These are phyloP conservation scores for Limnodromus scolopaceus DNA, from an alignment of 2,797 vertebrate genomes.

Conservation along the genomic window DNA sequence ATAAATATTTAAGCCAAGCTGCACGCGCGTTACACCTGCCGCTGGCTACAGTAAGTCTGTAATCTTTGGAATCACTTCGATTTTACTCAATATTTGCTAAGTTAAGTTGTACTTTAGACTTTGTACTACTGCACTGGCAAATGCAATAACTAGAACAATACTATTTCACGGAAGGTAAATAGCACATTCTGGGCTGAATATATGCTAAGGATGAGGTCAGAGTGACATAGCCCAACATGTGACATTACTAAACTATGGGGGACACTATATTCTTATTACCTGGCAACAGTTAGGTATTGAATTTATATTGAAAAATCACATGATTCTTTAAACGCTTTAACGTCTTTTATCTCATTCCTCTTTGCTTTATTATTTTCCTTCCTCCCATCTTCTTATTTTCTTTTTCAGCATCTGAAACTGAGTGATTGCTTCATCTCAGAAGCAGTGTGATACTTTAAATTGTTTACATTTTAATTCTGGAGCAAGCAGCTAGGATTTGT, in stretches of 20 bases:
- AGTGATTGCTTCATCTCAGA: background rate
- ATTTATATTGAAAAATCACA: background rate
- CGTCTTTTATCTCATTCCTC: background rate
- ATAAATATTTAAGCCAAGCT: constrained; percentile 6
- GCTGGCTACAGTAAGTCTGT: background rate
- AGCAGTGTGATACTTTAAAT: background rate
- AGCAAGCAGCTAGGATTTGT: background rate
- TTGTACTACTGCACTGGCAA: background rate
- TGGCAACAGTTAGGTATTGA: background rate
- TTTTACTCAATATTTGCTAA: constrained; percentile 54
- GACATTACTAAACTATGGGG: background rate
- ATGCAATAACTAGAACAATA: background rate
- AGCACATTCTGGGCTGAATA: background rate
- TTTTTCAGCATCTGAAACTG: background rate
- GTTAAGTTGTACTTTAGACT: background rate
- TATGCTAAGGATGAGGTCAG: background rate
- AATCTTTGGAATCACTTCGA: constrained; percentile 16
- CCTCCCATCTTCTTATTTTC: background rate
- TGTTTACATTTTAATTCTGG: constrained; percentile 11
- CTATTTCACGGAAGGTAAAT: background rate
- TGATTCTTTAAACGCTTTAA: background rate
- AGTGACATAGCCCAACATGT: background rate
- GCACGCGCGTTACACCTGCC: background rate
- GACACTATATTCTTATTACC: background rate
- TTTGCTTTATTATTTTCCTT: background rate